Base-by-base conservation (phyloP, 1,140 invertebrate genomes). In the Diuraphis noxia region DNA sequence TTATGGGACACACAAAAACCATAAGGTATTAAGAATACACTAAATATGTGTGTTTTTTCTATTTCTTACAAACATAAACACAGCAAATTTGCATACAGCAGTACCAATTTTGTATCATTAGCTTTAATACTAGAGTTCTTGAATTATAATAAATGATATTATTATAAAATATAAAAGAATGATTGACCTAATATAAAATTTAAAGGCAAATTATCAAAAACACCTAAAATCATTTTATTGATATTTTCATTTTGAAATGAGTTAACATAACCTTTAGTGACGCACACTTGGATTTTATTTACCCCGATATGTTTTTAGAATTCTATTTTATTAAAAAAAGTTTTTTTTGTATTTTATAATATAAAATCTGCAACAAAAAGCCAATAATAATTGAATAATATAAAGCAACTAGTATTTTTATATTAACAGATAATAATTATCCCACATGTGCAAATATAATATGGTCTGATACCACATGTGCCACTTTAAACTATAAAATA, bases 1-100 rank as follows among this genome's bases (percentile, higher is more conserved):
- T 92, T 95, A 95, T 93, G 95, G 95, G 30, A 93, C 95, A 84
- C 95, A 95, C 92, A 95, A 95, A 91, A 94, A 94, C 92, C 95
- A 95, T 93, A 95, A 95, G 94, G 95, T 95, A 93, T 92, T 93
- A 63, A 36, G 19, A n/a, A 84, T 17, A 72, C 13, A 72, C 30
- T n/a, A 72, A n/a, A n/a, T 0, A 10, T 23, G 23, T 13, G 17
- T 72, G n/a, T 72, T 72, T 72, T 72, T 6, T 63, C 30, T 72
- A 3, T 63, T 1, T 63, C 10, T 63, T 72, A 72, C 13, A n/a
- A n/a, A n/a, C 56, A 72, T n/a, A 72, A 63, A 63, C 10, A 72
- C 19, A 17, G 0, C 30, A n/a, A 13, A 63, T 5, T 72, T 34
- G 13, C 0, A 1, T n/a, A 30, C 25, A 30, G 30, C 9, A 56